Base-by-base conservation (phyloP, 2,888 invertebrate species). In the Drosophila koepferae region DNA sequence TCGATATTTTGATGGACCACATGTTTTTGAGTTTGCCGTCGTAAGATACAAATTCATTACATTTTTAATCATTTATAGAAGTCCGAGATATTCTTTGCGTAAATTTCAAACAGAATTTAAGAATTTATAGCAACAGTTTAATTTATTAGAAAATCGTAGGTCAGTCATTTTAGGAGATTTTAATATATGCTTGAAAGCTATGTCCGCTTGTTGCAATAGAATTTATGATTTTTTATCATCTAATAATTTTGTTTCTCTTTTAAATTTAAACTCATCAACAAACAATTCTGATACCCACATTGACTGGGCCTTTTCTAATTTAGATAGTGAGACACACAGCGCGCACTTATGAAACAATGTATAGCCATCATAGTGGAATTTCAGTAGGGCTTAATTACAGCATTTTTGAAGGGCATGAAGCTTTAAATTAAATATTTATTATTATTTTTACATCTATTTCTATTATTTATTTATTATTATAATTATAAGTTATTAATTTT, bases 371-470 rank as follows among this genome's bases (percentile, higher is more conserved):
- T n/a, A 40, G 40, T 40, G 40, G n/a, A 40, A 40, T 40, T 40
- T 40, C 40, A n/a, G 16, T 8, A 40, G n/a, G 40, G 16, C n/a
- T 40, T 40, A 8, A n/a, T 40, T 6, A 5, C 3, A 40, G 16
- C 14, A 1, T 16, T 6, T 40, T 40, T 40, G 40, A 6, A 16
- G 40, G 6, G 16, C 6, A 40, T 5, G 3, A 40, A 16, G 7
- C 14, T 14, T 38, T 38, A 38, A 38, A 20, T 20, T 20, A 20
- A 20, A 20, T 20, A 20, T 20, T 20, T 1, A 20, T 1, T 1
- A 2, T 1, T 2, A 20, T 1, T 1, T 1, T 20, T 20, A 2
- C 20, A 20, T 20, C 20, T 1, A 20, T 2, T 1, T 1, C 2
- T n/a, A n/a, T n/a, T n/a, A n/a, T n/a, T n/a, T n/a, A n/a, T n/a